Percentiles rank a stretch among this genome's conserved stretches.
Conservation (phyloP, 2,888 invertebrate species). For the Trichopoda pennipes region DNA sequence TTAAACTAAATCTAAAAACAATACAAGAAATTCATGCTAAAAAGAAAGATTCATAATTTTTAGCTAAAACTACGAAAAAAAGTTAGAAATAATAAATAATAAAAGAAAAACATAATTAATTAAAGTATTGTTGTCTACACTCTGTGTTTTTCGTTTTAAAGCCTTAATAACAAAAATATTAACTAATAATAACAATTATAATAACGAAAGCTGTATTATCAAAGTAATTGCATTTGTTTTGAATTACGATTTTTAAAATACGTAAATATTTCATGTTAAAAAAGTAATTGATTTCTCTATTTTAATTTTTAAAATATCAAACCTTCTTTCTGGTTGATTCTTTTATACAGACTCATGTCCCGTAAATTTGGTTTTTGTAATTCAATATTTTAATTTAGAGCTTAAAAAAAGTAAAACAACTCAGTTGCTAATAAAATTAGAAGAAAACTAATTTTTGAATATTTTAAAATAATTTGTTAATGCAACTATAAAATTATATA, state of each 20-base stretch:
- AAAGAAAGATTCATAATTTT: conserved; percentile 12
- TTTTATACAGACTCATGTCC: too few species aligned
- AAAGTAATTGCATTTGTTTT: neutral
- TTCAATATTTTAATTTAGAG: neutral
- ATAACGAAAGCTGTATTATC: neutral
- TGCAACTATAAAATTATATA: neutral
- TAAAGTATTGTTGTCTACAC: conserved; percentile 60
- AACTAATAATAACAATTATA: conserved; percentile 22
- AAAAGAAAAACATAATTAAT: conserved; percentile 17
- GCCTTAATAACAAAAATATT: conserved; percentile 44
- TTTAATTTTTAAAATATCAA: too few species aligned
- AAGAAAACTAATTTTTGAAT: neutral
- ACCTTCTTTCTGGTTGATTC: too few species aligned
- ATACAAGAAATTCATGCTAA: conserved; percentile 31
- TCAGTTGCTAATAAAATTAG: conserved; percentile 26
- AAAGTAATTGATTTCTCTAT: neutral
- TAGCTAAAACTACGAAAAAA: conserved; percentile 34
- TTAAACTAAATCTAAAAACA: conserved; percentile 13
- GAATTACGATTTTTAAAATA: too few species aligned
- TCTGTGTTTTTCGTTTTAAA: conserved; percentile 63
- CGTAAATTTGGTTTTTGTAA: neutral
- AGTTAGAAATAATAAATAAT: neutral
- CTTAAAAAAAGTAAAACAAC: neutral
- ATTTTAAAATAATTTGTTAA: neutral
- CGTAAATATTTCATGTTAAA: too few species aligned